Percentiles rank a stretch among this genome's conserved stretches.
Evolutionary conservation across 2,888 invertebrate genomes (phyloP).

Genomic region (Galerucella calmariensis): DNA sequence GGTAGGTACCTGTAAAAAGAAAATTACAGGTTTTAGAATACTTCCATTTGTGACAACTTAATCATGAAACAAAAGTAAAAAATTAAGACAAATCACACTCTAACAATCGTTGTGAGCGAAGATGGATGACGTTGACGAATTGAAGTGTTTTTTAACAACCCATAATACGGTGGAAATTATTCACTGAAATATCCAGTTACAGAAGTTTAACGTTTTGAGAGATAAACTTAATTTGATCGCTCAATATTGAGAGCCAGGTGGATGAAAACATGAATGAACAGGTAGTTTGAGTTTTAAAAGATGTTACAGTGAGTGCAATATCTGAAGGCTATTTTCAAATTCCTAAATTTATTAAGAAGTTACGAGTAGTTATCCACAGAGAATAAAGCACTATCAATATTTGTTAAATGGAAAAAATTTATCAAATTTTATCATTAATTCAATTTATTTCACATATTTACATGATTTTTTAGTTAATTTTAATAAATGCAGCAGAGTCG

Average conservation of each 20-base stretch:
- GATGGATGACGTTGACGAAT: constrained; percentile 32
- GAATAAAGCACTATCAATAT: too few species aligned
- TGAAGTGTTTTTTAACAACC: constrained; percentile 30
- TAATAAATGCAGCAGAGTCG: too few species aligned
- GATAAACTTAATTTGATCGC: constrained; percentile 37
- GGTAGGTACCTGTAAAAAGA: background rate
- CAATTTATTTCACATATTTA: too few species aligned
- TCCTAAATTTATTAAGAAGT: too few species aligned
- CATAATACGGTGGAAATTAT: constrained; percentile 34
- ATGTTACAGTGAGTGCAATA: background rate
- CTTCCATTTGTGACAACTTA: constrained; percentile 10
- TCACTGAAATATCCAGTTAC: constrained; percentile 38
- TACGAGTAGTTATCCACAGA: too few species aligned
- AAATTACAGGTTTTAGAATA: background rate
- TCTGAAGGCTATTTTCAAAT: too few species aligned
- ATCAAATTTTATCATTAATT: too few species aligned
- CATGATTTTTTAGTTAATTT: too few species aligned
- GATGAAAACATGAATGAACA: background rate
- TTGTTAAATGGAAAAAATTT: too few species aligned
- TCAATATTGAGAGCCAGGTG: constrained; percentile 30
- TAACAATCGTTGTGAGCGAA: constrained; percentile 36
- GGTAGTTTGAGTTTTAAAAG: background rate
- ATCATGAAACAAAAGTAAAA: constrained; percentile 2
- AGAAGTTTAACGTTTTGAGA: constrained; percentile 23
- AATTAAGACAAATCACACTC: constrained; percentile 34